These are phyloP conservation scores for Zoanthus sociatus DNA, from an alignment of 92 coral and sea anemone species.

Conservation along the genomic window DNA sequence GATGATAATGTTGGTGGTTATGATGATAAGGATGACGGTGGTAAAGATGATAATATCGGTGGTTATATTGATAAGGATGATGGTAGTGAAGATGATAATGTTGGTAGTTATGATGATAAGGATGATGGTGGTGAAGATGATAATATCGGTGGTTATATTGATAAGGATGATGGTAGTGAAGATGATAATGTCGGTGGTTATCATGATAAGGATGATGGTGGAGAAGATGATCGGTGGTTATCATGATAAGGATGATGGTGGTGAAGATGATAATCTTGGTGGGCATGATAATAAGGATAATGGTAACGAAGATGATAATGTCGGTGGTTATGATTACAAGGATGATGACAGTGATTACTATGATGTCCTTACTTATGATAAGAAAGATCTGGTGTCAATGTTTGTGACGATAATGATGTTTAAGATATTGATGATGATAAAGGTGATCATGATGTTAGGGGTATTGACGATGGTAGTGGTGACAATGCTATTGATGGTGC, in stretches of 20 bases:
- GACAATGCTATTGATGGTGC: not conserved
- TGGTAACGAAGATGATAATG: not conserved
- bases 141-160: too few species aligned
- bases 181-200: too few species aligned
- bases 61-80: not conserved
- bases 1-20: not conserved
- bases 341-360: not conserved
- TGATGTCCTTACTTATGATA: not conserved
- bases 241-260: not conserved
- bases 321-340: not conserved
- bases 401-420: not conserved
- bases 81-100: not conserved
- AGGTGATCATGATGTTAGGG: not conserved
- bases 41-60: not conserved
- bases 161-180: too few species aligned
- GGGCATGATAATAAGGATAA: not conserved
- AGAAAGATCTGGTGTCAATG: not conserved
- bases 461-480: not conserved
- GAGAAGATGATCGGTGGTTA: not conserved
- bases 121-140: too few species aligned
- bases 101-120: not conserved
- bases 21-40: not conserved
- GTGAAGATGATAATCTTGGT: not conserved
- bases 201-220: too few species aligned
- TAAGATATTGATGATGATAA: not conserved